Base-by-base conservation (phyloP, 2,113 vertebrate species). In the Rhabdomys dilectus region DNA sequence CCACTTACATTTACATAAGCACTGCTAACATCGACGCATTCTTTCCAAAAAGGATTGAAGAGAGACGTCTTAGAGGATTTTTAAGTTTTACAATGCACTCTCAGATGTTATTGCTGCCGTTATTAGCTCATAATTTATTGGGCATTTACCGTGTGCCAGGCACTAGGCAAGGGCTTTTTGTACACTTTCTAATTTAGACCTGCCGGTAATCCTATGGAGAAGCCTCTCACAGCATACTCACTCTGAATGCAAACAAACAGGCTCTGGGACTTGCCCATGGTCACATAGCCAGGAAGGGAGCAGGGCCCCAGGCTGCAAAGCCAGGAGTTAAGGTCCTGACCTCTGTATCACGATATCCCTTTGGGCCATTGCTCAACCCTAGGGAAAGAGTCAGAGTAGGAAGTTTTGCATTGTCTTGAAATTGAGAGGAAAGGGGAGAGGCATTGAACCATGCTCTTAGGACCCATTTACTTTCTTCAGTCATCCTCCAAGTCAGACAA, bases 1-100 rank as follows among this genome's bases (percentile, higher is more conserved):
- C 95, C 93, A 94, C 96, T 97, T 96, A 96, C 94, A 96, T 96
- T 97, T 96, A 97, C 95, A 97, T 95, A 97, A 96, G 89, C 95
- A 91, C 78, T 9, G 0, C 73, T 92, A 91, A 96, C 95, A 53
- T 6, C 68, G 93, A 88, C 77, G 51, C 87, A 85, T 95, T 97
- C 82, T 62, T 96, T 97, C 73, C 82, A 95, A 19, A 96, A 95
- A 95, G 82, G 89, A 96, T 96, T 94, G 78, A 89, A 91, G 93
- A 91, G 89, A 93, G 94, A 88, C 56, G 24, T 89, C 86, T 87
- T 75, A 86, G 93, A 95, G 81, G 91, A 91, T 87, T 97, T 94
- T 97, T 94, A 92, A 84, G 58, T 91, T 95, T 97, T 89, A 95
- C 89, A 90, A 15, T 4, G 9, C 64, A 95, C 93, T 97, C 70